Evolutionary conservation across 2,113 vertebrate genomes (phyloP).

Genomic region (Canis aureus): DNA sequence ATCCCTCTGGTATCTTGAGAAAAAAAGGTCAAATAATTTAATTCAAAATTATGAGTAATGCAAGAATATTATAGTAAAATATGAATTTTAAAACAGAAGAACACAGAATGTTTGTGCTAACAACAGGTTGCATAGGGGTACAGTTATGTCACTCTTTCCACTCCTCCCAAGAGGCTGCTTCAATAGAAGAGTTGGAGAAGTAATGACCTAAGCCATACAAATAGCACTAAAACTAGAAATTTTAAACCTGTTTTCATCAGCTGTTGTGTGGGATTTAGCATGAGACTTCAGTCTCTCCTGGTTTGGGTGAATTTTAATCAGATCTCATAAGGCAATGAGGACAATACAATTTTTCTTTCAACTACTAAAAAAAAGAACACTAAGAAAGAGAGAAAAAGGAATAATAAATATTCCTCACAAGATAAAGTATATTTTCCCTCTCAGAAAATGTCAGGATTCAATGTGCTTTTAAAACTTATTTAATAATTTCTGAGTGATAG

Average conservation of each 20-base stretch:
- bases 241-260: background rate
- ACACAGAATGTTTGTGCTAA: background rate
- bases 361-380: background rate
- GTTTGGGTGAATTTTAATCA: constrained; percentile 12
- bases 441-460: background rate
- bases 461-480: background rate
- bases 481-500: background rate
- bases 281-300: background rate
- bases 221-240: background rate
- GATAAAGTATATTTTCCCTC: background rate
- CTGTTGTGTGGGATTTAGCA: background rate
- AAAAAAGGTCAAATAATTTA: background rate
- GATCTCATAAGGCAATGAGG: background rate
- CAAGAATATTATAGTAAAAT: background rate
- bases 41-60: background rate
- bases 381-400: background rate
- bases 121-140: background rate
- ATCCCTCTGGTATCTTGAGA: background rate
- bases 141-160: background rate
- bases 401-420: background rate
- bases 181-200: background rate
- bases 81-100: background rate
- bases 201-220: background rate
- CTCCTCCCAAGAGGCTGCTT: background rate
- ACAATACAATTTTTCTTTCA: background rate